phyloP scores from a whole-genome alignment of 1,140 invertebrate genomes.

The Camponotus pennsylvanicus region DNA sequence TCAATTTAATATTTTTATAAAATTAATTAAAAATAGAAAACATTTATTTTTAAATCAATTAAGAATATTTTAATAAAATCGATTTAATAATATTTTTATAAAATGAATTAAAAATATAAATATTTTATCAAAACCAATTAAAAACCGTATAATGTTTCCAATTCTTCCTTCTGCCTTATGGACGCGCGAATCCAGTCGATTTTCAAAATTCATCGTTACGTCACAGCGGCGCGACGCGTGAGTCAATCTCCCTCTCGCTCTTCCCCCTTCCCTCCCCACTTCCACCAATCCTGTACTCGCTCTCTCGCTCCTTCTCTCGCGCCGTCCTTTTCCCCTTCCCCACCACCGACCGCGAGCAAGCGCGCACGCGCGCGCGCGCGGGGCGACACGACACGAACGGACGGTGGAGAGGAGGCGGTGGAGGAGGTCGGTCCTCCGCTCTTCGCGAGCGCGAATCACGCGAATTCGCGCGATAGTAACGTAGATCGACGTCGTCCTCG shows the following conservation, averaged over 20 bases:
- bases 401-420: conserved; percentile 1
- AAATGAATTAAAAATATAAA: no score
- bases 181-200: neutral
- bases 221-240: neutral
- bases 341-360: neutral
- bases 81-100: no score
- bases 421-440: conserved; percentile 65
- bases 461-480: conserved; percentile 65
- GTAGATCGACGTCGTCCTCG: conserved; percentile 55
- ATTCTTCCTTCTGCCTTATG: no score
- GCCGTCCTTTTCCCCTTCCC: neutral
- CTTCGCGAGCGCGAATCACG: conserved; percentile 65
- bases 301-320: neutral
- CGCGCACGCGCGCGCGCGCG: neutral
- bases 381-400: neutral
- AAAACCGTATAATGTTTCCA: no score
- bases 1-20: no score
- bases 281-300: neutral
- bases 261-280: no score
- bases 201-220: neutral
- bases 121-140: no score
- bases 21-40: no score
- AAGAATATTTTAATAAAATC: no score
- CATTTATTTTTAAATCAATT: no score
- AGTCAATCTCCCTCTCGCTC: neutral